phyloP scores from a whole-genome alignment of 2,797 vertebrate genomes.

The Nyctibius grandis region DNA sequence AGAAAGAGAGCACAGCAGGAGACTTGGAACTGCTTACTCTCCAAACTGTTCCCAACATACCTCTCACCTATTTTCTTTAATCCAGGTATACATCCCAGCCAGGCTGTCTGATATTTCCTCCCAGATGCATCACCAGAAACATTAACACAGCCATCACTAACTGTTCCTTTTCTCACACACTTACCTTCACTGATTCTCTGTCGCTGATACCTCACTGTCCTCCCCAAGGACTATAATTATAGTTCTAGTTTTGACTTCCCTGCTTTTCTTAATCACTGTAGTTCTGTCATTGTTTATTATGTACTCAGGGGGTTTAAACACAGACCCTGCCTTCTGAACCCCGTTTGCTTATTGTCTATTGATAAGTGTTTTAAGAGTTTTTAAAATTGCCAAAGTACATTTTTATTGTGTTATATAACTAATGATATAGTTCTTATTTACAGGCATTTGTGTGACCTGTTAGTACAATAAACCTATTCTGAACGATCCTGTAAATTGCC shows the following conservation, averaged over 20 bases:
- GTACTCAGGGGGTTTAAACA: not conserved
- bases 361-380: not conserved
- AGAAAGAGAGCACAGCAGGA: not conserved
- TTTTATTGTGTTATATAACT: slow-evolving; percentile 17
- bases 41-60: not conserved
- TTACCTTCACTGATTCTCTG: not conserved
- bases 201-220: not conserved
- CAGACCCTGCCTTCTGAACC: not conserved
- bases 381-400: slow-evolving; percentile 16
- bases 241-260: not conserved
- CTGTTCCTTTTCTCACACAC: not conserved
- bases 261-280: not conserved
- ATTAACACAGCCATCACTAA: not conserved
- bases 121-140: not conserved
- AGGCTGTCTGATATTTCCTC: not conserved
- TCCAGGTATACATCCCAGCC: not conserved
- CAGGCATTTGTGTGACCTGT: not conserved
- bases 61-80: not conserved
- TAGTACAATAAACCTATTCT: slow-evolving; percentile 16
- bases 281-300: not conserved
- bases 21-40: not conserved
- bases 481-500: not conserved
- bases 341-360: slow-evolving; percentile 14
- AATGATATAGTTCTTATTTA: slow-evolving; percentile 1
- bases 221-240: not conserved